A percentile compares a stretch with the other conserved stretches of the same genome.
Conservation (phyloP, 64 coral and sea anemone genomes). For the Exaiptasia diaphana region DNA sequence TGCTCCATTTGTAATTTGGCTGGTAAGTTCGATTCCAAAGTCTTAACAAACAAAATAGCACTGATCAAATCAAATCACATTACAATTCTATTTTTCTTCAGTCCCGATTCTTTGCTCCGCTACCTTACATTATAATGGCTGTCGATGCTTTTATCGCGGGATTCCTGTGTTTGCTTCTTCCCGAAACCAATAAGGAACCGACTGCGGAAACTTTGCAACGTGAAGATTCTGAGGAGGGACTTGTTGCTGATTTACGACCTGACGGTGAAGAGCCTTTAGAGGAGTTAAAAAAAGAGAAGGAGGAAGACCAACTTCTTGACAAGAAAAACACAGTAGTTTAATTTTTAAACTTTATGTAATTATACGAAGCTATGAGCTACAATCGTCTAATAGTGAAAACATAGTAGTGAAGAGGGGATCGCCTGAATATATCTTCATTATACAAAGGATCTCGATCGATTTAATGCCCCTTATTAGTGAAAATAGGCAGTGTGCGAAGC, state of each 20-base stretch:
- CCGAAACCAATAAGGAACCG: constrained; percentile 74
- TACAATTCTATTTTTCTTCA: background rate
- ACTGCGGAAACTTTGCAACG: constrained; percentile 74
- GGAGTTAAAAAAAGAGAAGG: background rate
- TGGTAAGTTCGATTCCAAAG: constrained; percentile 37
- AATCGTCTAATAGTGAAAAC: too few relatives aligned
- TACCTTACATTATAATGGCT: constrained; percentile 85
- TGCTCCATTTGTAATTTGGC: constrained; percentile 52
- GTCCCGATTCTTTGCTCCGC: constrained; percentile 36
- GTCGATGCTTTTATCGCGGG: constrained; percentile 82
- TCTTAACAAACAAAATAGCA: too few relatives aligned
- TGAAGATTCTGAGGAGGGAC: background rate
- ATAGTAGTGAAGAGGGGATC: too few relatives aligned
- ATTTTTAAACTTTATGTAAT: too few relatives aligned
- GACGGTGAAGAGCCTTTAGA: background rate
- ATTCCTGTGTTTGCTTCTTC: constrained; percentile 75
- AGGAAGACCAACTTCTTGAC: background rate
- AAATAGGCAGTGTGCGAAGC: too few relatives aligned
- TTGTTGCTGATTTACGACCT: background rate
- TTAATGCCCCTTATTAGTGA: too few relatives aligned
- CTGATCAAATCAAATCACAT: background rate
- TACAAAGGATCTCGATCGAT: too few relatives aligned
- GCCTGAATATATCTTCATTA: too few relatives aligned
- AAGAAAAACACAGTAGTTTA: background rate
- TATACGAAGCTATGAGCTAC: too few relatives aligned